Base-by-base conservation (phyloP, 2,113 vertebrate species). In the Mustela nigripes region DNA sequence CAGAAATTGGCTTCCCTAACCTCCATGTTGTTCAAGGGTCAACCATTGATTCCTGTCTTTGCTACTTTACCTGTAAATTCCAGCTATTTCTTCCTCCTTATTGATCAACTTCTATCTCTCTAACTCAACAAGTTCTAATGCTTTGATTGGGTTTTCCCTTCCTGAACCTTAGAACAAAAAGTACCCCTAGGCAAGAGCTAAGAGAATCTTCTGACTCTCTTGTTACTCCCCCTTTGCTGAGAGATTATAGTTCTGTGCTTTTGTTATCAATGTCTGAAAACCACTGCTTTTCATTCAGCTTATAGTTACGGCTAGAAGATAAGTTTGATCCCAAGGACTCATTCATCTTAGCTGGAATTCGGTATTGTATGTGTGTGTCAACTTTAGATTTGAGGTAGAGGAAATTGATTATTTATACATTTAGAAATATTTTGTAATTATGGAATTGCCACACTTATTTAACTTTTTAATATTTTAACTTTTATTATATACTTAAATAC, bases 81-180 rank as follows among this genome's bases (percentile, higher is more conserved):
- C 36, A 48, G 18, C 48, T 10, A 11, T 58, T n/a, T 26, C 12
- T 15, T 16, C 11, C 22, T 60, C 50, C 7, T 22, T 78, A 28
- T 26, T 67, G 14, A 36, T 88, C 16, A 56, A 0, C 50, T 8
- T 65, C 9, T 65, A 8, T 10, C 45, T 36, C 16, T 12, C 53
- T 86, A 79, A 78, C 19, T 33, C 31, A 56, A 45, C n/a, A 56
- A n/a, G n/a, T 9, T 78, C 45, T 67, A 7, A 0, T 12, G 9
- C 19, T 60, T 39, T 48, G 16, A 36, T 7, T 69, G 4, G 5
- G 0, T 28, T 50, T 2, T 0, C 0, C 1, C 16, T 50, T 76
- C 9, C n/a, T 71, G 36, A 5, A 67, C 1, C 2, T 81, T 24
- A 53, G 9, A 14, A 0, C 11, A 67, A 19, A 71, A 63, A 79